phyloP scores from a whole-genome alignment of 2,113 vertebrate species.

The Epinephelus moara region DNA sequence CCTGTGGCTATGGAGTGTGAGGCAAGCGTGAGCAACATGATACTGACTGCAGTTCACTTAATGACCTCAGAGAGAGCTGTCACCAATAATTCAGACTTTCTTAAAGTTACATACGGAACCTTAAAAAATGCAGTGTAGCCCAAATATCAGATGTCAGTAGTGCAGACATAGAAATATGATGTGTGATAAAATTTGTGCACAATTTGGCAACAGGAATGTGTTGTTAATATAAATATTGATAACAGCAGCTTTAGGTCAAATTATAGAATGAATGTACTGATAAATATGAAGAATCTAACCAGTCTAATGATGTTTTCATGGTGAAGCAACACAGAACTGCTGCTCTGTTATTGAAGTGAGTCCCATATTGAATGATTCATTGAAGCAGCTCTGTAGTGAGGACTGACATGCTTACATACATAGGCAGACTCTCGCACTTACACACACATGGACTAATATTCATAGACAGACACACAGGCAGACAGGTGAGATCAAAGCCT shows the following conservation, averaged over 20 bases:
- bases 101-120: too few species aligned
- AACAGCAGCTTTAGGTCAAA: background rate
- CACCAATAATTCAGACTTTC: too few species aligned
- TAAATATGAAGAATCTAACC: background rate
- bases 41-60: too few species aligned
- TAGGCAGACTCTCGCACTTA: background rate
- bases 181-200: background rate
- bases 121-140: background rate
- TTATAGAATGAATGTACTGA: background rate
- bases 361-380: background rate
- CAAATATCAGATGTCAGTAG: background rate
- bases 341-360: slow-evolving; percentile 12
- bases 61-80: too few species aligned
- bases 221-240: background rate
- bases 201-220: background rate
- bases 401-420: slow-evolving; percentile 38
- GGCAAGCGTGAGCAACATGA: too few species aligned
- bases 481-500: slow-evolving; percentile 80
- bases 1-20: too few species aligned
- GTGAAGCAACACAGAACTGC: background rate
- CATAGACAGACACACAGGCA: slow-evolving; percentile 16
- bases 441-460: background rate
- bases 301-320: background rate
- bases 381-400: slow-evolving; percentile 18
- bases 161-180: background rate